phyloP scores from a whole-genome alignment of 2,797 vertebrate species.

The Myiotriccus ornatus region DNA sequence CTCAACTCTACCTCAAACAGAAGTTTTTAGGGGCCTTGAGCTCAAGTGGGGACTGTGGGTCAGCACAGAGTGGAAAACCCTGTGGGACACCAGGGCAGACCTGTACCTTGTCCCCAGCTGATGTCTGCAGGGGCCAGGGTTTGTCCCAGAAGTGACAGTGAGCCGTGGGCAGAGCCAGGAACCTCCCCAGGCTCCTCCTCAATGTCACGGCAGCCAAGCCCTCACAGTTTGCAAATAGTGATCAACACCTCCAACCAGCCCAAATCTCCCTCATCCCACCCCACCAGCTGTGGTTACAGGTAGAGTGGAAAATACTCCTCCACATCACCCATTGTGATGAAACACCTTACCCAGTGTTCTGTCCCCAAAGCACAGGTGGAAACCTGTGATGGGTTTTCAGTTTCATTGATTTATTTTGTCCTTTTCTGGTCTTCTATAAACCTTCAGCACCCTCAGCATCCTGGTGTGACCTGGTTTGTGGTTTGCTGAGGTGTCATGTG shows the following conservation, averaged over 20 bases:
- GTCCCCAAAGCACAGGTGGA: neutral
- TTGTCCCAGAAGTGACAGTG: neutral
- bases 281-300: neutral
- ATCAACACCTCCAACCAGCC: accelerated
- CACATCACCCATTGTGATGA: neutral
- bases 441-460: neutral
- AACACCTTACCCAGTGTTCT: neutral
- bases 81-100: neutral
- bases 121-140: neutral
- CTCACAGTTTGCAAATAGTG: neutral
- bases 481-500: neutral
- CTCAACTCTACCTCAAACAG: too few species aligned
- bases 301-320: neutral
- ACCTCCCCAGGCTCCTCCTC: neutral
- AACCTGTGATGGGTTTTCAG: neutral
- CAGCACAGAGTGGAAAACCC: neutral
- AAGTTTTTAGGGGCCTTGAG: neutral
- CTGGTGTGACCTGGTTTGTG: neutral
- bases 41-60: neutral
- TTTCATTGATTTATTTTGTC: neutral
- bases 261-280: neutral
- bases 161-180: neutral
- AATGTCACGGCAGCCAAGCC: accelerated
- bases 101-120: neutral
- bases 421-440: neutral